phyloP scores from a whole-genome alignment of 2,888 invertebrate genomes.

The Cacoxenus indagator region DNA sequence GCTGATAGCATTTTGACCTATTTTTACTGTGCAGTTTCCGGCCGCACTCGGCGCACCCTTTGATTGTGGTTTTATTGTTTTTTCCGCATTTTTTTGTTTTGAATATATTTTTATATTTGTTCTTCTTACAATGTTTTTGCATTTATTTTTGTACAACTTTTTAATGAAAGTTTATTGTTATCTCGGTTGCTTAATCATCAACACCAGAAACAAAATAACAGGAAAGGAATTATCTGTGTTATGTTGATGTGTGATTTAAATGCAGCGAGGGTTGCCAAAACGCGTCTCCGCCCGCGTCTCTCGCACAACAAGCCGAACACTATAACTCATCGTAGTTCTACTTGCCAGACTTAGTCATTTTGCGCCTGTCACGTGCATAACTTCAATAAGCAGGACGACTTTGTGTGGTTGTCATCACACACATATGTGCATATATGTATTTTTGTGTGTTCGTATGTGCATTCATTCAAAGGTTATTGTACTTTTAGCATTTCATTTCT shows the following conservation, averaged over 20 bases:
- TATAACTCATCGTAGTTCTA: no score
- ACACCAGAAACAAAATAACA: neutral
- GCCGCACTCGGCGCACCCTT: constrained; percentile 31
- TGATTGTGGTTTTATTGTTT: constrained; percentile 17
- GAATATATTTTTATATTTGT: constrained; percentile 22
- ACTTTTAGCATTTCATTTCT: constrained; percentile 9
- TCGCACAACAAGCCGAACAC: no score
- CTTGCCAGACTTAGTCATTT: no score
- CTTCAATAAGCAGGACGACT: neutral
- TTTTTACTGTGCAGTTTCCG: constrained; percentile 14
- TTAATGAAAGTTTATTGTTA: constrained; percentile 13
- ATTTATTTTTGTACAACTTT: neutral
- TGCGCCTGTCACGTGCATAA: neutral
- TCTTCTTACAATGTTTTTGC: constrained; percentile 23
- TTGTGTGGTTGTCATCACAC: no score
- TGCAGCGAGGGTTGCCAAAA: neutral
- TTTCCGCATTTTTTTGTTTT: neutral
- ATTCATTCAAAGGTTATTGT: constrained; percentile 10
- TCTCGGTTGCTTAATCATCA: constrained; percentile 1
- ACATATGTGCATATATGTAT: neutral
- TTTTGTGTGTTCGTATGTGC: neutral
- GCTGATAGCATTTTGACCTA: constrained; percentile 21
- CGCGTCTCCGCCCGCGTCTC: no score
- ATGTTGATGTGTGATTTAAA: neutral
- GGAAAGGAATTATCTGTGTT: neutral